Evolutionary conservation across 2,888 invertebrate species (phyloP), one percentile per base, ranked within the genome.

Genomic region (Acanthosepion esculentum): DNA sequence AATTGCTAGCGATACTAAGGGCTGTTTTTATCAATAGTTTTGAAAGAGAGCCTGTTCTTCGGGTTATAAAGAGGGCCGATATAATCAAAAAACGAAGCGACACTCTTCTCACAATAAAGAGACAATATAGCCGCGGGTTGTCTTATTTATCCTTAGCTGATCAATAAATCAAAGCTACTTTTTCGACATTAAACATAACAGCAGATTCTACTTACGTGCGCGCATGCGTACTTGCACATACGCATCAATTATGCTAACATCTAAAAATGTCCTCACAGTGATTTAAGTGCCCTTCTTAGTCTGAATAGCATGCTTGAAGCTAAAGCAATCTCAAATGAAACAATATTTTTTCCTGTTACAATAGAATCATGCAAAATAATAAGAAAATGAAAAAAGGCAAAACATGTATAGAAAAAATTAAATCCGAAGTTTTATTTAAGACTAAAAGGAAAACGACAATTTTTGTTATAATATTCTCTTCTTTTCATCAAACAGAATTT

Each of bases 11-110:
- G 78, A 78, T 78, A 78, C 78, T 78, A 78, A 78, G n/a, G 78
- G 78, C 78, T 78, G 78, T 78, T 78, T 78, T 78, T 78, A 78
- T 78, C 78, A 15, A n/a, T n/a, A 78, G 78, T 78, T 78, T 78
- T 78, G n/a, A 78, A 78, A 78, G 15, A 78, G 78, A 20, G 59
- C 23, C 26, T 59, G 59, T n/a, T 78, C 78, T 78, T 78, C 78
- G n/a, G 78, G 78, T 78, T 78, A 78, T 78, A n/a, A 78, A 78
- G 33, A 78, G n/a, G 78, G 78, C 78, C 78, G 78, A 78, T 33
- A 78, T 78, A 78, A 78, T n/a, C n/a, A 78, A 18, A 78, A n/a
- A n/a, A 78, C 12, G 12, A 78, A 78, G 33, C 78, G n/a, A 78
- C 78, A 78, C 33, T 12, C 78, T 78, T 18, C n/a, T 33, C n/a